phyloP scores from a whole-genome alignment of 2,113 vertebrate genomes.

The Danionella cerebrum region DNA sequence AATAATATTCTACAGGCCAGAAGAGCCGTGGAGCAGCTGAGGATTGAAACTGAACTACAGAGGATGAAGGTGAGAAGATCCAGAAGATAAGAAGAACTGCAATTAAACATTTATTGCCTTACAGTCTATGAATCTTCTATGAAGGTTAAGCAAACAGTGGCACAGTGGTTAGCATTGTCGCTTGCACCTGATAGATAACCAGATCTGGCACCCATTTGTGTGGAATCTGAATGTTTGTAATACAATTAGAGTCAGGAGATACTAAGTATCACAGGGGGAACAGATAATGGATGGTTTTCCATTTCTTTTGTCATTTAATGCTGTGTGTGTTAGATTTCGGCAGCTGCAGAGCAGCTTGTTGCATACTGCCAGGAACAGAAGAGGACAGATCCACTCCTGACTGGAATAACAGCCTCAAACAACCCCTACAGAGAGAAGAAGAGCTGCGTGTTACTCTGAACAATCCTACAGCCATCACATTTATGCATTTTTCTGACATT shows the following conservation, averaged over 20 bases:
- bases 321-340: constrained; percentile 61
- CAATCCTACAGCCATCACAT: not conserved
- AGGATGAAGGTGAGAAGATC: constrained; percentile 66
- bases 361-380: constrained; percentile 71
- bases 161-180: too few species aligned
- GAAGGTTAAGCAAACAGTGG: too few species aligned
- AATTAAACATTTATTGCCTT: too few species aligned
- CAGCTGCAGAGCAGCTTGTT: constrained; percentile 67
- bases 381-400: constrained; percentile 70
- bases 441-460: constrained; percentile 60
- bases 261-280: too few species aligned
- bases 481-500: too few species aligned
- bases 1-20: constrained; percentile 65
- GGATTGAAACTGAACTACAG: constrained; percentile 64
- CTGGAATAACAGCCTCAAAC: constrained; percentile 66
- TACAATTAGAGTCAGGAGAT: too few species aligned
- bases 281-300: too few species aligned
- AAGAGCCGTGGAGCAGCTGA: constrained; percentile 69
- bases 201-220: too few species aligned
- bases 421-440: constrained; percentile 82
- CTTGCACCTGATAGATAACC: too few species aligned
- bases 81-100: not conserved
- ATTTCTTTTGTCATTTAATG: too few species aligned
- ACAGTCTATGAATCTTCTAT: too few species aligned
- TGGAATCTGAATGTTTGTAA: too few species aligned